Evolutionary conservation across 2,888 invertebrate species (phyloP).

Genomic region (Chloroclystis v-ata): DNA sequence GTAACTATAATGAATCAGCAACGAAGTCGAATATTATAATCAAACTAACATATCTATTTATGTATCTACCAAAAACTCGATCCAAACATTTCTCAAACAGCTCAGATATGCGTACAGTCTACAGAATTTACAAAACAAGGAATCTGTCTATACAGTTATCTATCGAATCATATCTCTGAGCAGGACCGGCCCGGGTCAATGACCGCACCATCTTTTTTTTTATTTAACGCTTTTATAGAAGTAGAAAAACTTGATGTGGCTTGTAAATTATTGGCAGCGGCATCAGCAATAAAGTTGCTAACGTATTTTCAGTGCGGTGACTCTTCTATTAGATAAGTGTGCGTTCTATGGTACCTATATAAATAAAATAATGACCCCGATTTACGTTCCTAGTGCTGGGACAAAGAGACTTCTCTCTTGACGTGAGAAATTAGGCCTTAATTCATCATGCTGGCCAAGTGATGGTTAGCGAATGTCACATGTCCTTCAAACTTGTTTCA

Average conservation of each 20-base stretch:
- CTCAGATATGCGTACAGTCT: conserved; percentile 52
- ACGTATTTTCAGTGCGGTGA: background rate
- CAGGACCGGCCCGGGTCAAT: conserved; percentile 56
- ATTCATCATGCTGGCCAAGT: too few relatives aligned
- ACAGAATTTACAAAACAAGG: conserved; percentile 50
- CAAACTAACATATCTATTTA: too few relatives aligned
- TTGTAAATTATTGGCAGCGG: conserved; percentile 12
- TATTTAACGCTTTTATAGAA: conserved; percentile 30
- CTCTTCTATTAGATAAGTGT: conserved; percentile 2
- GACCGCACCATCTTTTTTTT: conserved; percentile 54
- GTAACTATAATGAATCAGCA: too few relatives aligned
- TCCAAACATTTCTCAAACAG: background rate
- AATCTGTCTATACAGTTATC: conserved; percentile 71
- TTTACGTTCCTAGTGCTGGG: too few relatives aligned
- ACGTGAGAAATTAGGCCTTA: too few relatives aligned
- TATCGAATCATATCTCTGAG: conserved; percentile 70
- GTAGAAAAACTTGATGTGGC: conserved; percentile 31
- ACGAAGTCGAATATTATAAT: too few relatives aligned
- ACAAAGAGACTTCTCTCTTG: too few relatives aligned
- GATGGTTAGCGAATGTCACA: too few relatives aligned
- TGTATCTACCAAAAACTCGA: too few relatives aligned
- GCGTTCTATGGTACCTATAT: too few relatives aligned
- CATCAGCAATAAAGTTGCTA: conserved; percentile 1
- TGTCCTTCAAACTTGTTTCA: too few relatives aligned
- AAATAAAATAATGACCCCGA: too few relatives aligned